Percentiles rank a stretch among this genome's conserved stretches.
Conservation (phyloP, 2,888 invertebrate species). For the Hedya salicella region DNA sequence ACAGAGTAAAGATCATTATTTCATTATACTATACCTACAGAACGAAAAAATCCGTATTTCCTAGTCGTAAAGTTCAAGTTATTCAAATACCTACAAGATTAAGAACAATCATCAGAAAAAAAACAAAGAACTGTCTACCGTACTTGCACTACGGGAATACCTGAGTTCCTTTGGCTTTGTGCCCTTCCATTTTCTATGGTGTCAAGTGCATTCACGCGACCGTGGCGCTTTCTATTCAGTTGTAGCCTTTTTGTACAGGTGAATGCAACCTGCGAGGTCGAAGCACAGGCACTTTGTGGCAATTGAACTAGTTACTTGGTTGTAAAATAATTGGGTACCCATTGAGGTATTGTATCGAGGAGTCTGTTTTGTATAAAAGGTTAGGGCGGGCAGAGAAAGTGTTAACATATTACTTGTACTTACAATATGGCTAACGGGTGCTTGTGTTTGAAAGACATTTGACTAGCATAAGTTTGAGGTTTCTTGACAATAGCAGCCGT, state of each 20-base stretch:
- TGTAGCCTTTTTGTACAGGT: conserved; percentile 58
- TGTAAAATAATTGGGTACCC: conserved; percentile 8
- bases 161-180: conserved; percentile 33
- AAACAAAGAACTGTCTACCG: not conserved
- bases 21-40: too few relatives aligned
- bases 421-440: too few relatives aligned
- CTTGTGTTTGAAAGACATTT: too few relatives aligned
- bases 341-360: not conserved
- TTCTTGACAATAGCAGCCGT: too few relatives aligned
- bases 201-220: conserved; percentile 74
- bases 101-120: too few relatives aligned
- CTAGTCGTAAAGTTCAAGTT: too few relatives aligned
- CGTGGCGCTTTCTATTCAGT: conserved; percentile 68
- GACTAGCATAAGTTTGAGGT: too few relatives aligned
- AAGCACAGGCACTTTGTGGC: conserved; percentile 25
- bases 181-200: conserved; percentile 73
- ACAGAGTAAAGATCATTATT: too few relatives aligned
- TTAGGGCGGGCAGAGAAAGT: not conserved
- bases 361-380: not conserved
- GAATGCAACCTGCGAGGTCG: conserved; percentile 47
- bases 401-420: too few relatives aligned
- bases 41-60: too few relatives aligned
- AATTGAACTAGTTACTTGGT: conserved; percentile 13
- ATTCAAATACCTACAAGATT: too few relatives aligned
- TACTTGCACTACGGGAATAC: conserved; percentile 17